Conservation (phyloP, 2,113 vertebrate species). For the Nothobranchius kuhntae region DNA sequence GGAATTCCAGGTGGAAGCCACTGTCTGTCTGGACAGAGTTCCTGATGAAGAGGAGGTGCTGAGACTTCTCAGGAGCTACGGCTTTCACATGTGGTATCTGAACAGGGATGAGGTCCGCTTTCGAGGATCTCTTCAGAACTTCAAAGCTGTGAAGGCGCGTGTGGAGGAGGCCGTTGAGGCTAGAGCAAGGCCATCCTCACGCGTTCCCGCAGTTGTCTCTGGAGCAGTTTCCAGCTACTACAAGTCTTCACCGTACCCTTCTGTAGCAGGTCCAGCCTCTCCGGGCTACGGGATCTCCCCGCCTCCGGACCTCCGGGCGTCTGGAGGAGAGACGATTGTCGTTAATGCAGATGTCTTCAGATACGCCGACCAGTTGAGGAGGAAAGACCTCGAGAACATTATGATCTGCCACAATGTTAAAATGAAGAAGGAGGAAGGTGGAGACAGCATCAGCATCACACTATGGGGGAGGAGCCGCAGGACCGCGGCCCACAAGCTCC, state of each 20-base stretch:
- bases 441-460: conserved; percentile 7
- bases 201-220: neutral
- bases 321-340: neutral
- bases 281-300: fast-evolving
- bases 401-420: neutral
- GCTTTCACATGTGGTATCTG: conserved; percentile 21
- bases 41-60: neutral
- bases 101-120: conserved; percentile 16
- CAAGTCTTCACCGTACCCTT: neutral
- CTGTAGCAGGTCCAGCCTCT: neutral
- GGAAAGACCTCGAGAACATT: neutral
- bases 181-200: fast-evolving
- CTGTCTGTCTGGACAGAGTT: conserved; percentile 43
- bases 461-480: conserved; percentile 19
- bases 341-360: conserved; percentile 44
- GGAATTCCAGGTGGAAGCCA: conserved; percentile 64
- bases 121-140: conserved; percentile 61
- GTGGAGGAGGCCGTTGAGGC: conserved; percentile 34
- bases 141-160: conserved; percentile 36
- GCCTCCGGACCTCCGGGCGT: neutral
- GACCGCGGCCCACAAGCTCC: neutral
- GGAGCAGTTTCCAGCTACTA: conserved; percentile 22
- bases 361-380: conserved; percentile 28
- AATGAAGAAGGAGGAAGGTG: fast-evolving
- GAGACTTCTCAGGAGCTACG: conserved; percentile 31